phyloP scores from a whole-genome alignment of 2,113 vertebrate species.

The Malurus alboscapulatus region DNA sequence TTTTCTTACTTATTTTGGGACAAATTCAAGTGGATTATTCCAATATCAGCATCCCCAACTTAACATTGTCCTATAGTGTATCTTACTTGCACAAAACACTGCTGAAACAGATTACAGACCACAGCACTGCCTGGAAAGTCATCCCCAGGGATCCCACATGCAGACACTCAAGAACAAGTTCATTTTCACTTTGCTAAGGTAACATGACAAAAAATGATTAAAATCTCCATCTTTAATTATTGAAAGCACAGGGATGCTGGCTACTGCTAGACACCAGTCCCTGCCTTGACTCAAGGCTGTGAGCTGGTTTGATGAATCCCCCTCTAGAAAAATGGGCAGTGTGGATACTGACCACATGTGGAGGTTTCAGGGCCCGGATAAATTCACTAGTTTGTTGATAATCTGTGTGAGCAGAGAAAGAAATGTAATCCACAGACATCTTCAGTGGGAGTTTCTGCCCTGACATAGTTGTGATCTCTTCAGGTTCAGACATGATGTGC shows the following conservation, averaged over 20 bases:
- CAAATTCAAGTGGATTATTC: background rate
- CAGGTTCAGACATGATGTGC: constrained; percentile 99
- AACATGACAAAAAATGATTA: background rate
- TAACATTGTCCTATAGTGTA: background rate
- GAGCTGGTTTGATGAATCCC: background rate
- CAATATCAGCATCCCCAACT: background rate
- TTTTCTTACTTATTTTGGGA: background rate
- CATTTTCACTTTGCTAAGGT: background rate
- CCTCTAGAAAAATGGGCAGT: background rate
- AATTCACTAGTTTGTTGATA: constrained; percentile 99
- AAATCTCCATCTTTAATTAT: background rate
- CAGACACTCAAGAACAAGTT: background rate
- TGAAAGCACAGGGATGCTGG: background rate
- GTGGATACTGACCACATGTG: constrained; percentile 87
- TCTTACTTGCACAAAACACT: background rate
- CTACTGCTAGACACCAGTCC: background rate
- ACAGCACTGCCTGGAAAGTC: background rate
- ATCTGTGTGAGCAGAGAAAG: constrained; percentile 98
- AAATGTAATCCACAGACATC: constrained; percentile 99
- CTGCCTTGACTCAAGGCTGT: background rate
- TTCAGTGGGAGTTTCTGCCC: constrained; percentile 97
- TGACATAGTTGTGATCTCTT: constrained; percentile 98
- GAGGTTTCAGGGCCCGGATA: constrained; percentile 95
- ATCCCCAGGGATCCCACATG: background rate
- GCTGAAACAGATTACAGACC: background rate